A percentile compares a stretch with the other conserved stretches of the same genome.
Evolutionary conservation across 2,797 vertebrate species (phyloP).

Genomic region (Xenentodon cancila): DNA sequence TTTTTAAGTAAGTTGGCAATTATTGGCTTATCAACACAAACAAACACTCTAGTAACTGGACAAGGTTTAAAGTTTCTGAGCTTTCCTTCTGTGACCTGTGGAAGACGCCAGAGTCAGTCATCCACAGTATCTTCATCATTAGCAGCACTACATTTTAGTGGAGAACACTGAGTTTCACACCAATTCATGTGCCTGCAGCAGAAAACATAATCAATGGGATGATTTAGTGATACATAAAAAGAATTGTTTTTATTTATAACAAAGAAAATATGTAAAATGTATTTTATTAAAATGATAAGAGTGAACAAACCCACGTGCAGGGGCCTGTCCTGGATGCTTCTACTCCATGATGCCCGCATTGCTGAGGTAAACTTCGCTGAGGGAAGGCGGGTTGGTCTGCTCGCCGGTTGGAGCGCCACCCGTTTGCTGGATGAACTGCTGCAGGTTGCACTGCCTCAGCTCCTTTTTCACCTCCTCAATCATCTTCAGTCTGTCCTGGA

Average conservation of each 20-base stretch:
- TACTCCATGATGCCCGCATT: constrained; percentile 53
- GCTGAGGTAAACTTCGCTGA: constrained; percentile 23
- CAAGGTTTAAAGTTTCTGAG: background rate
- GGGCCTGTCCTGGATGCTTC: background rate
- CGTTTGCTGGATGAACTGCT: constrained; percentile 92
- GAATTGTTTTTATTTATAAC: too few relatives aligned
- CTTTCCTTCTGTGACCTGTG: constrained; percentile 6
- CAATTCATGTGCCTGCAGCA: too few relatives aligned
- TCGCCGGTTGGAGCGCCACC: constrained; percentile 66
- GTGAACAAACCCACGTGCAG: background rate
- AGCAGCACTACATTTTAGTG: too few relatives aligned
- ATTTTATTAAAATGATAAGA: too few relatives aligned
- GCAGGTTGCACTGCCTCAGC: constrained; percentile 91
- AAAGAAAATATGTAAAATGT: too few relatives aligned
- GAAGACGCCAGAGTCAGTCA: background rate
- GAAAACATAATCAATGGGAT: too few relatives aligned
- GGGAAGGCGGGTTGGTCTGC: background rate
- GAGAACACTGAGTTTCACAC: too few relatives aligned
- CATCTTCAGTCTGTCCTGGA: constrained; percentile 82
- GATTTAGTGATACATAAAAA: too few relatives aligned
- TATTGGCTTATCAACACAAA: constrained; percentile 8
- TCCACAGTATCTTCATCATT: background rate
- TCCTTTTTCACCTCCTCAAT: constrained; percentile 91
- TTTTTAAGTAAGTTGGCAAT: background rate
- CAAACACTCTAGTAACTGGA: background rate